Evolutionary conservation across 2,113 vertebrate genomes (phyloP).

Genomic region (Cyrtonyx montezumae): DNA sequence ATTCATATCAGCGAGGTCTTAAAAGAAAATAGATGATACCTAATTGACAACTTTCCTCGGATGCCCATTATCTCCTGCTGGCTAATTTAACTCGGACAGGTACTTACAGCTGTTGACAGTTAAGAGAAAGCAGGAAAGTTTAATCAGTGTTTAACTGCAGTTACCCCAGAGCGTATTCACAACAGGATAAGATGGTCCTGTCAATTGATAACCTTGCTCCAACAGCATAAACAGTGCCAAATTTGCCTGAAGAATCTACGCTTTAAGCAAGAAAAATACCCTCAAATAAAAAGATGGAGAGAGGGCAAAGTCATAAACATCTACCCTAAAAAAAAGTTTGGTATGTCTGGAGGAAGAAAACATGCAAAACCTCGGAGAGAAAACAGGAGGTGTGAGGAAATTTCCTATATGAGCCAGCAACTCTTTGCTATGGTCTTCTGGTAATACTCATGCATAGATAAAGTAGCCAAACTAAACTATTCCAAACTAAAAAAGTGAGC

Average conservation of each 20-base stretch:
- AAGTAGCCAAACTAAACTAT: not conserved
- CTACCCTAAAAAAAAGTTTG: not conserved
- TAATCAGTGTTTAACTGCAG: not conserved
- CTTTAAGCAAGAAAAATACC: not conserved
- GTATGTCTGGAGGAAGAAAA: not conserved
- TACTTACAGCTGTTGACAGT: not conserved
- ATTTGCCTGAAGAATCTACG: not conserved
- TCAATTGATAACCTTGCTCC: accelerated
- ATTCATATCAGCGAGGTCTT: not conserved
- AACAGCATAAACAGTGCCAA: accelerated
- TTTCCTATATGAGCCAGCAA: not conserved
- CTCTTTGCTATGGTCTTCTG: not conserved
- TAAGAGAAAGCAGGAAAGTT: not conserved
- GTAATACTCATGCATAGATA: not conserved
- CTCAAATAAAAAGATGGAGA: not conserved
- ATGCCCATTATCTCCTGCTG: not conserved
- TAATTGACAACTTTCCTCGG: not conserved
- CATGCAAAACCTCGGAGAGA: not conserved
- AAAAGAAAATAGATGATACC: not conserved
- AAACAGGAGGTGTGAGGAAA: not conserved
- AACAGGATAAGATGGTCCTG: not conserved
- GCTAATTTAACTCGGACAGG: not conserved
- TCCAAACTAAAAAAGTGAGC: not conserved
- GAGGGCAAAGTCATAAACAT: not conserved
- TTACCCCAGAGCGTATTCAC: not conserved